phyloP scores from a whole-genome alignment of 2,888 invertebrate species.

The Acanthosepion esculentum region DNA sequence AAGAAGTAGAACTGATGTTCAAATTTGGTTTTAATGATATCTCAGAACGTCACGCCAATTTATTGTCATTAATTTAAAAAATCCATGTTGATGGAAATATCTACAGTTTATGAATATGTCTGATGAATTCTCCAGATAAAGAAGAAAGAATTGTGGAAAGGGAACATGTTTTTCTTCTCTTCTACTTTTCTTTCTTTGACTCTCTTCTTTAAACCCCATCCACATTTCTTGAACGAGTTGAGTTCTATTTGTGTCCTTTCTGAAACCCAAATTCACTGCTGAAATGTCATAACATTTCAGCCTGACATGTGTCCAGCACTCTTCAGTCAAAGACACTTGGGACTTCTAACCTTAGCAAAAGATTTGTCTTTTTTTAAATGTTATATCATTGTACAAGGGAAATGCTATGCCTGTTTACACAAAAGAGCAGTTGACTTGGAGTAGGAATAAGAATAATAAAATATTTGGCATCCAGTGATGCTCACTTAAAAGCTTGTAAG shows the following conservation, averaged over 20 bases:
- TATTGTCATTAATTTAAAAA: too few species aligned
- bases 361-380: neutral
- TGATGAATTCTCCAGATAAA: neutral
- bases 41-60: too few species aligned
- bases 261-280: neutral
- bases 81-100: too few species aligned
- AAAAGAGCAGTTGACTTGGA: neutral
- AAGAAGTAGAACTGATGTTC: too few species aligned
- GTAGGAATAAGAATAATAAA: neutral
- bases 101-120: too few species aligned
- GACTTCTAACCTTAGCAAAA: neutral
- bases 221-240: neutral
- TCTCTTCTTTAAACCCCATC: neutral
- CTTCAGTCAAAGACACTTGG: neutral
- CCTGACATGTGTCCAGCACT: neutral
- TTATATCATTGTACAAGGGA: neutral
- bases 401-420: too few species aligned
- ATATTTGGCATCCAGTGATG: too few species aligned
- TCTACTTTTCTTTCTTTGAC: neutral
- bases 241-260: slow-evolving; percentile 7
- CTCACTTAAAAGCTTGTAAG: too few species aligned
- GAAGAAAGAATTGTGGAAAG: neutral
- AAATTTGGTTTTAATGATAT: too few species aligned
- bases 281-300: neutral
- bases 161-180: neutral